A percentile compares a stretch with the other conserved stretches of the same genome.
These are phyloP conservation scores for Callorhinus ursinus DNA, from an alignment of 2,113 vertebrate genomes.

Conservation along the genomic window DNA sequence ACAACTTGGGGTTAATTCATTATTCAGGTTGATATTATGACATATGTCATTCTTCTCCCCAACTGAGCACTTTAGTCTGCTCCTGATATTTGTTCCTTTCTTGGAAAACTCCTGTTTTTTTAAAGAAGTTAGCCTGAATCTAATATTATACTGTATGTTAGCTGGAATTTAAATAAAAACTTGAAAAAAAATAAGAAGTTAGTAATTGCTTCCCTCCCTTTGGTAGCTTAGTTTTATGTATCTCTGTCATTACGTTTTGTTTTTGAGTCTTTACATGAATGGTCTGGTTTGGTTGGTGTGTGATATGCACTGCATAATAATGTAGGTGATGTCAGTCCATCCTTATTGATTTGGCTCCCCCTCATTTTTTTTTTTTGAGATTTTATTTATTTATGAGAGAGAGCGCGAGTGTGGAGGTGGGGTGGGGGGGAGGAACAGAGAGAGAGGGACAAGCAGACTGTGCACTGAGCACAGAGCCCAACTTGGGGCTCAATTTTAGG, in stretches of 20 bases:
- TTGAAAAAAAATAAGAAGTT: neutral
- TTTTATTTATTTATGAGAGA: neutral
- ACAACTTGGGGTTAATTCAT: neutral
- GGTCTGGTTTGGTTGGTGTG: neutral
- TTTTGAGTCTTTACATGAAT: neutral
- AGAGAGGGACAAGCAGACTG: neutral
- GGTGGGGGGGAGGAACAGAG: neutral
- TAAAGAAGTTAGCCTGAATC: neutral
- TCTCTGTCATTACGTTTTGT: neutral
- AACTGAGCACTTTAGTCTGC: neutral
- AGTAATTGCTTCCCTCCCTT: neutral
- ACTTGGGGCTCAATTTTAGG: neutral
- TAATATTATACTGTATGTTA: neutral
- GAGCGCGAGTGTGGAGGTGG: fast-evolving
- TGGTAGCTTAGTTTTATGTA: neutral
- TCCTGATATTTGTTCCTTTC: neutral
- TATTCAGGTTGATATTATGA: neutral
- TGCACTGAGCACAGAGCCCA: neutral
- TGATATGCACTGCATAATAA: no score
- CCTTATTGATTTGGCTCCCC: neutral
- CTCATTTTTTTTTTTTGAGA: neutral
- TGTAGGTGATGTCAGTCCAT: neutral
- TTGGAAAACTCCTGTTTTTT: neutral
- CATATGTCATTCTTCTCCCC: neutral
- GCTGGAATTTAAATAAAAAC: neutral